Conservation (phyloP, 2,888 invertebrate species). For the Drosophila quinaria region DNA sequence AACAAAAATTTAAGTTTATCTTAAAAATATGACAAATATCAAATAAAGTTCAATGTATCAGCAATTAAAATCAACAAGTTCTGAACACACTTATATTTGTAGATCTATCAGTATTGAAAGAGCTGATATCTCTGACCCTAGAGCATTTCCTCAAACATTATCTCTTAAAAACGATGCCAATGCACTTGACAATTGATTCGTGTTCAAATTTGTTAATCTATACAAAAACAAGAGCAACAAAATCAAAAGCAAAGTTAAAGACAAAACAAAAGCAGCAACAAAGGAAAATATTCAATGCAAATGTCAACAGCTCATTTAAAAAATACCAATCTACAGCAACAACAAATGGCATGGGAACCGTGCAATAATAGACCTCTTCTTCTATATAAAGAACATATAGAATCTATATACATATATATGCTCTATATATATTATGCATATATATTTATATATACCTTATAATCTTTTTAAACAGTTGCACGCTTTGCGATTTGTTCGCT, state of each 20-base stretch:
- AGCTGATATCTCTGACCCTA: background rate
- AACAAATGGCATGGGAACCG: conserved; percentile 16
- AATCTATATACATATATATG: background rate
- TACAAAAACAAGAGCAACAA: conserved; percentile 3
- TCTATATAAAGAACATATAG: background rate
- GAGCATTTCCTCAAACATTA: conserved; percentile 5
- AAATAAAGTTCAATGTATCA: no score
- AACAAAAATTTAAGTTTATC: no score
- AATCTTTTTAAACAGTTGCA: conserved; percentile 27
- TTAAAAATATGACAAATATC: no score
- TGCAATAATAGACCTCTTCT: conserved; percentile 2
- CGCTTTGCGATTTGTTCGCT: background rate
- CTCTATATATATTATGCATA: background rate
- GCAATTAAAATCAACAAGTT: background rate
- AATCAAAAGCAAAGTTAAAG: background rate
- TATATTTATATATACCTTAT: conserved; percentile 14
- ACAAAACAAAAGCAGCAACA: conserved; percentile 2
- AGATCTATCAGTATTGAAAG: background rate
- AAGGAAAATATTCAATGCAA: conserved; percentile 24
- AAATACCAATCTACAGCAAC: conserved; percentile 28
- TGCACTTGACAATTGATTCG: conserved; percentile 16
- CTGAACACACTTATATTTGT: background rate
- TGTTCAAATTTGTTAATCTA: conserved; percentile 10
- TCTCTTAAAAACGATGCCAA: conserved; percentile 7
- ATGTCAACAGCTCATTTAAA: conserved; percentile 69